A percentile compares a stretch with the other conserved stretches of the same genome.
phyloP scores from a whole-genome alignment of 2,797 vertebrate species.

The Parambassis ranga region DNA sequence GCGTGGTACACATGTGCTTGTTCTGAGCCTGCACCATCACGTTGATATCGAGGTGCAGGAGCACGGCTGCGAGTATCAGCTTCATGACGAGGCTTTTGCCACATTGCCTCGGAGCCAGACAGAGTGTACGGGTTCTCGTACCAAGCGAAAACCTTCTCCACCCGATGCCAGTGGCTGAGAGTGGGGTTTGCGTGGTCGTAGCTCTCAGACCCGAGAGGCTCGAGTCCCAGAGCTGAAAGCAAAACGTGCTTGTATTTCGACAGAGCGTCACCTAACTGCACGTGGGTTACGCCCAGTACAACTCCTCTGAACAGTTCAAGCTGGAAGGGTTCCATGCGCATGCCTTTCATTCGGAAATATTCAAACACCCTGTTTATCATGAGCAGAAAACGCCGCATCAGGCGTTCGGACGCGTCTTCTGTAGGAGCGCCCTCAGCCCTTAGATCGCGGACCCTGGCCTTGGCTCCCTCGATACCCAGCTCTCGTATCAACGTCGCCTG shows the following conservation, averaged over 20 bases:
- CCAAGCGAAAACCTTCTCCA: background rate
- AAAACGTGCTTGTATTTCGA: constrained; percentile 23
- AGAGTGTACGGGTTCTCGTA: constrained; percentile 10
- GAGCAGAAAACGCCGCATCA: background rate
- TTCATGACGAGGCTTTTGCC: constrained; percentile 24
- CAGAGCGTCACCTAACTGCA: background rate
- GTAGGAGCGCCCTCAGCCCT: accelerated
- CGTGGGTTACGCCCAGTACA: background rate
- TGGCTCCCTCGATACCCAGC: background rate
- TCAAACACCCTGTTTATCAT: constrained; percentile 17
- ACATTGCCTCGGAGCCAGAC: constrained; percentile 14
- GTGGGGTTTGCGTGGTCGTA: background rate
- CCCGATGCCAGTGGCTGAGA: background rate
- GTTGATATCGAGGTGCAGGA: constrained; percentile 31
- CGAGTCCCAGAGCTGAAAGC: too few species aligned
- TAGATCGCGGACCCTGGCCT: background rate
- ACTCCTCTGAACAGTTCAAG: constrained; percentile 5
- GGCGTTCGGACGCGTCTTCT: background rate
- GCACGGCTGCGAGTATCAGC: background rate
- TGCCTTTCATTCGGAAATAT: constrained; percentile 6
- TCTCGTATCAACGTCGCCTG: background rate
- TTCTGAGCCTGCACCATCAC: constrained; percentile 35
- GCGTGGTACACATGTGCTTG: constrained; percentile 6
- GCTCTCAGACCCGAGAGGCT: too few species aligned
- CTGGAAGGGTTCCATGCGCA: constrained; percentile 28